Evolutionary conservation across 37 sponge, comb jelly and placozoan species (phyloP).

Genomic region (Agelas oroides): DNA sequence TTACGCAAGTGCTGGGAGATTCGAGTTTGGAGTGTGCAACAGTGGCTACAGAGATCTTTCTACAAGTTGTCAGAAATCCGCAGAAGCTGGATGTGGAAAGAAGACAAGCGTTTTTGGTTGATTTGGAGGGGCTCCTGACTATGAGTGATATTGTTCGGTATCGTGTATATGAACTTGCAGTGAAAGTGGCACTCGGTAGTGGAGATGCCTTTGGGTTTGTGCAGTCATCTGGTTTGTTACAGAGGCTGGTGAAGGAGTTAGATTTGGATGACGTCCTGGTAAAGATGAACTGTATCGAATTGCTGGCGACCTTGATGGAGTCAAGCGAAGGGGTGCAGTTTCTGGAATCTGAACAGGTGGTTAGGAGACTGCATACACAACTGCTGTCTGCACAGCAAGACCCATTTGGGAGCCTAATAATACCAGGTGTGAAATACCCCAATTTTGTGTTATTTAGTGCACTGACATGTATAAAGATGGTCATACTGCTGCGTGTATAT

Average conservation of each 20-base stretch:
- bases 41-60: conserved; percentile 32
- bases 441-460: background rate
- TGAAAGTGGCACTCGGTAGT: conserved; percentile 1
- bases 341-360: conserved; percentile 24
- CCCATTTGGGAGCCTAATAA: conserved; percentile 35
- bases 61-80: conserved; percentile 9
- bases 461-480: background rate
- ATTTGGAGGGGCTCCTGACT: conserved; percentile 34
- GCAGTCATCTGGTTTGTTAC: conserved; percentile 41
- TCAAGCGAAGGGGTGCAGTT: conserved; percentile 31
- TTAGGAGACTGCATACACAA: conserved; percentile 48
- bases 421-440: conserved; percentile 65
- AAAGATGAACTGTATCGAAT: conserved; percentile 72
- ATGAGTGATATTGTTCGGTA: conserved; percentile 60
- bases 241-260: conserved; percentile 53
- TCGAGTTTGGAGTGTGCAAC: conserved; percentile 56
- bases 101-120: conserved; percentile 34
- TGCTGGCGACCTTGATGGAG: conserved; percentile 48
- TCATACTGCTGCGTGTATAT: too few species aligned
- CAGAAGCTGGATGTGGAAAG: background rate
- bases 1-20: conserved; percentile 61
- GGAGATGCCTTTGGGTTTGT: conserved; percentile 25
- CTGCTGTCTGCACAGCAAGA: conserved; percentile 29
- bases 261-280: conserved; percentile 62
- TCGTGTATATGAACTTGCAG: conserved; percentile 74